Evolutionary conservation across 2,113 vertebrate genomes (phyloP).

Genomic region (Triplophysa dalaica): DNA sequence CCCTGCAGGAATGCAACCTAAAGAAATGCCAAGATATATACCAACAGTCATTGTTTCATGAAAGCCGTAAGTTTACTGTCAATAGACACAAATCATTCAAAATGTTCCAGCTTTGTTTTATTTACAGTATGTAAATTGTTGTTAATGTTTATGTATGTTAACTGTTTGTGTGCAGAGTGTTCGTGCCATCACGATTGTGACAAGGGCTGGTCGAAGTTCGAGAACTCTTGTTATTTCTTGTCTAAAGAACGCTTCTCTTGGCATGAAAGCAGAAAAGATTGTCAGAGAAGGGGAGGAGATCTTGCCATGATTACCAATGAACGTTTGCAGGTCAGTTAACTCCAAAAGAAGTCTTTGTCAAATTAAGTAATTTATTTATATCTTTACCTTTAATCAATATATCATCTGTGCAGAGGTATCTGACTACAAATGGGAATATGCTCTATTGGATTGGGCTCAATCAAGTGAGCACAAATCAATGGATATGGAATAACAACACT

Average conservation of each 20-base stretch:
- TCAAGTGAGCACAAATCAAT: conserved; percentile 2
- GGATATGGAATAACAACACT: conserved; percentile 67
- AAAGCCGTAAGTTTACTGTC: neutral
- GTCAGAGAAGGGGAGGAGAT: conserved; percentile 56
- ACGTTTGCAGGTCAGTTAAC: conserved; percentile 60
- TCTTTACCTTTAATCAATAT: neutral
- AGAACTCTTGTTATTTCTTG: conserved; percentile 61
- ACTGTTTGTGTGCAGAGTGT: conserved; percentile 1
- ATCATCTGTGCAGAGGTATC: conserved; percentile 61
- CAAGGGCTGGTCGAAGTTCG: conserved; percentile 52
- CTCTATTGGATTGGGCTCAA: conserved; percentile 67
- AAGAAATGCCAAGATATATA: neutral
- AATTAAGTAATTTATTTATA: neutral
- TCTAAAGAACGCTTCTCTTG: conserved; percentile 61
- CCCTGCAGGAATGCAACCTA: neutral
- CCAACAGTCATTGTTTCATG: neutral
- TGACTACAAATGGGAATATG: conserved; percentile 43
- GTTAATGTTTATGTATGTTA: neutral
- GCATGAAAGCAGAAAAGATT: conserved; percentile 59
- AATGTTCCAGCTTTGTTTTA: neutral
- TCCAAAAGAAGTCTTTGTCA: neutral
- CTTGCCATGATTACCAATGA: conserved; percentile 62
- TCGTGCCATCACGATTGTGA: conserved; percentile 52
- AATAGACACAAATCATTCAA: neutral
- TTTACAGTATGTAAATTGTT: neutral